phyloP scores from a whole-genome alignment of 2,888 invertebrate species.

The Philopedon plagiatum region DNA sequence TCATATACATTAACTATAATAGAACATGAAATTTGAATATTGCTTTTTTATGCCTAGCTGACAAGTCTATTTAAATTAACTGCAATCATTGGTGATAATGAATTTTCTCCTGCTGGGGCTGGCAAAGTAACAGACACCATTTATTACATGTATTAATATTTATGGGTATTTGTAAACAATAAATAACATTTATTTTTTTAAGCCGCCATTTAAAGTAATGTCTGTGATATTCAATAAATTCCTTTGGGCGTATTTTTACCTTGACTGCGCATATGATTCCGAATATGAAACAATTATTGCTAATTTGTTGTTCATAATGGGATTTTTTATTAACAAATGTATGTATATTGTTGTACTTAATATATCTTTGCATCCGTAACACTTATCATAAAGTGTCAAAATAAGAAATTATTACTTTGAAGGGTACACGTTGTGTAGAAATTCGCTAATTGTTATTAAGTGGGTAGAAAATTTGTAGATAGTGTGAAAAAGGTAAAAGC shows the following conservation, averaged over 20 bases:
- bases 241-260: slow-evolving; percentile 21
- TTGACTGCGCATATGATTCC: neutral
- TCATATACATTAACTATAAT: slow-evolving; percentile 35
- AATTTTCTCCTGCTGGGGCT: slow-evolving; percentile 34
- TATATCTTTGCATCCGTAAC: no score
- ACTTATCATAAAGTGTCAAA: no score
- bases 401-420: no score
- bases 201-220: slow-evolving; percentile 22
- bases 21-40: slow-evolving; percentile 37
- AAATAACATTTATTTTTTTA: slow-evolving; percentile 34
- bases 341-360: neutral
- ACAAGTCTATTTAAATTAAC: slow-evolving; percentile 30
- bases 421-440: no score
- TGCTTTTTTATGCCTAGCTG: slow-evolving; percentile 16
- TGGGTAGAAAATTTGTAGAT: no score
- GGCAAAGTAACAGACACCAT: slow-evolving; percentile 32
- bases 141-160: slow-evolving; percentile 34
- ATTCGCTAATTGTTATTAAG: no score
- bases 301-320: neutral
- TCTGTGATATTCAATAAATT: slow-evolving; percentile 26
- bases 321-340: neutral
- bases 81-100: slow-evolving; percentile 30
- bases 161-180: slow-evolving; percentile 35
- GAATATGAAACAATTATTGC: neutral
- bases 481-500: no score